phyloP scores from a whole-genome alignment of 2,797 vertebrate genomes.

The Crypturellus tataupa region DNA sequence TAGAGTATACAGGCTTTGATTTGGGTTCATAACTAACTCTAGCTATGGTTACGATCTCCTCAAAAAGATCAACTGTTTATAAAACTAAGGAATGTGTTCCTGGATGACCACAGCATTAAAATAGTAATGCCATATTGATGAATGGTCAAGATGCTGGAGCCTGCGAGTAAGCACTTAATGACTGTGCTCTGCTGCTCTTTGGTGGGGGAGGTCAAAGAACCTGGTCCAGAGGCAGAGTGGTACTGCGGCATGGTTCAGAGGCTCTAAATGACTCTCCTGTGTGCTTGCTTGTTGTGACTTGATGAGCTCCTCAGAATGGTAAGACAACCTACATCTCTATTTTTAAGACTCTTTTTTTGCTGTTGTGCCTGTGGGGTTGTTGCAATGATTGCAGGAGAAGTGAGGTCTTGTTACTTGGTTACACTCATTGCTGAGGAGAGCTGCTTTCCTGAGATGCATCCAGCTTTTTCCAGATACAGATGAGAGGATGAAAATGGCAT shows the following conservation, averaged over 20 bases:
- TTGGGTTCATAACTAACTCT: background rate
- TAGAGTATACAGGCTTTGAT: background rate
- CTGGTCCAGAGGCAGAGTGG: background rate
- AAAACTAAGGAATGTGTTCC: rapidly evolving
- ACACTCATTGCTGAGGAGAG: background rate
- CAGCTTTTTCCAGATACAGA: background rate
- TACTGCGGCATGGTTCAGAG: background rate
- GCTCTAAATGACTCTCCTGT: background rate
- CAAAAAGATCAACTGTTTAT: background rate
- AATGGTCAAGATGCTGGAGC: background rate
- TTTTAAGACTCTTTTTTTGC: conserved; percentile 24
- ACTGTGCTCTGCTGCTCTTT: background rate
- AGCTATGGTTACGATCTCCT: background rate
- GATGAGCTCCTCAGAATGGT: background rate
- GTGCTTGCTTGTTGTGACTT: background rate
- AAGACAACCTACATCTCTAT: background rate
- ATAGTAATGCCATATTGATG: rapidly evolving
- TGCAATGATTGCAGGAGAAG: conserved; percentile 17
- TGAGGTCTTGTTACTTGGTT: background rate
- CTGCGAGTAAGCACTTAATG: background rate
- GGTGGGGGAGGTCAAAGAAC: background rate
- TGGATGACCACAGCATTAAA: background rate
- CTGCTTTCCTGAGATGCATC: background rate
- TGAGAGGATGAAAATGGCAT: background rate
- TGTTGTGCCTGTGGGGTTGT: background rate